These are phyloP conservation scores for Ctena decussata DNA, from an alignment of 2,888 invertebrate species.

Conservation along the genomic window DNA sequence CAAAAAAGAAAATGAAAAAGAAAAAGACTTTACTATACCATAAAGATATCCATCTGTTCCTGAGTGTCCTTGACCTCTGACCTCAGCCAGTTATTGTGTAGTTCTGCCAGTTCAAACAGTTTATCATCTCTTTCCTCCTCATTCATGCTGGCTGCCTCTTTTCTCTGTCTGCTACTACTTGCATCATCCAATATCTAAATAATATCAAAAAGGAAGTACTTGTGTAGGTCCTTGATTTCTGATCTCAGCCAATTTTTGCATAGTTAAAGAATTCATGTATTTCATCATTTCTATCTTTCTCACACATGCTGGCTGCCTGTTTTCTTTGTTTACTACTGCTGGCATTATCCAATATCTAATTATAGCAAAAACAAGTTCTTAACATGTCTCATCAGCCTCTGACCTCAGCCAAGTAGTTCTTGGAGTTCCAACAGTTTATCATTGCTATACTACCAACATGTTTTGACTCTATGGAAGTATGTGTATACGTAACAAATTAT, in stretches of 20 bases:
- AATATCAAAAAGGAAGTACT: too few relatives aligned
- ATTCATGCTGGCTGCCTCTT: slow-evolving; percentile 53
- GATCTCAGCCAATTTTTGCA: slow-evolving; percentile 69
- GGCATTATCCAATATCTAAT: slow-evolving; percentile 71
- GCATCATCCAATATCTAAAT: slow-evolving; percentile 72
- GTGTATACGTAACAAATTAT: too few relatives aligned
- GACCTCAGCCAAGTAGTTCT: too few relatives aligned
- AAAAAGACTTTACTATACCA: too few relatives aligned
- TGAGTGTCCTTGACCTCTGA: slow-evolving; percentile 55
- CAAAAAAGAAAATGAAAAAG: too few relatives aligned
- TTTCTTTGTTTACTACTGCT: slow-evolving; percentile 49
- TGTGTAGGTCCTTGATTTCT: slow-evolving; percentile 51
- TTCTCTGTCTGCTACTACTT: slow-evolving; percentile 46
- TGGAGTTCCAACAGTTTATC: too few relatives aligned
- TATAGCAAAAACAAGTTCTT: too few relatives aligned
- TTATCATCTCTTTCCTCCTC: slow-evolving; percentile 68
- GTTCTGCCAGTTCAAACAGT: slow-evolving; percentile 68
- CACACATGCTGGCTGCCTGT: slow-evolving; percentile 53
- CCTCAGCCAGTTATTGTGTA: slow-evolving; percentile 70
- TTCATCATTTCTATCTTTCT: slow-evolving; percentile 67
- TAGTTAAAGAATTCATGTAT: slow-evolving; percentile 68
- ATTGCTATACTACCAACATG: too few relatives aligned
- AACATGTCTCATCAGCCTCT: too few relatives aligned
- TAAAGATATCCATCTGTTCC: slow-evolving; percentile 70
- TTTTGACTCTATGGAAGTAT: too few relatives aligned